Conservation (phyloP, 2,113 vertebrate genomes). For the Peromyscus maniculatus region DNA sequence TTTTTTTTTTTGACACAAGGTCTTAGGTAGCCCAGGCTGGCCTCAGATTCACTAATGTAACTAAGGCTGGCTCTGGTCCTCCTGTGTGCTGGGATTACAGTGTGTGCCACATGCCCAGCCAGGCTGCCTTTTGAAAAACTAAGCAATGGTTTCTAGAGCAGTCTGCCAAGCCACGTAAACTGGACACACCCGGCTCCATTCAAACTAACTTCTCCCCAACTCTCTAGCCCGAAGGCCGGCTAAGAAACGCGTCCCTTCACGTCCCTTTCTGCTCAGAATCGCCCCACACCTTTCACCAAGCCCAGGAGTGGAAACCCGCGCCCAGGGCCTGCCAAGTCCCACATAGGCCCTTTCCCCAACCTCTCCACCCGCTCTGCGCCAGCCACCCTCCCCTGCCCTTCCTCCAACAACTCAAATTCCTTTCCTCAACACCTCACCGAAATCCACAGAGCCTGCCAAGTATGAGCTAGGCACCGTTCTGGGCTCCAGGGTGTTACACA, state of each 20-base stretch:
- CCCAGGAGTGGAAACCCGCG: background rate
- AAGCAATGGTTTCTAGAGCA: background rate
- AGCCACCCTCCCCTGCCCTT: background rate
- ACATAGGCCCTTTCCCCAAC: background rate
- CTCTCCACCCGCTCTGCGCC: background rate
- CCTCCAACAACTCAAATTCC: background rate
- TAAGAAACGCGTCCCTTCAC: constrained; percentile 22
- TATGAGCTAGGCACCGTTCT: background rate
- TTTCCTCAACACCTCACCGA: constrained; percentile 14
- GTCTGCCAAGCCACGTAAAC: background rate
- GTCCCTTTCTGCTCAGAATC: background rate
- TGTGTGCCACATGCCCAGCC: no score
- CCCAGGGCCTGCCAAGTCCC: background rate
- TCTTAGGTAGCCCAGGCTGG: background rate
- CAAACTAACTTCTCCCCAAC: background rate
- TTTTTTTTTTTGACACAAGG: background rate
- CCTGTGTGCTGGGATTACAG: background rate
- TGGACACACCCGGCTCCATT: background rate
- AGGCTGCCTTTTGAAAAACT: background rate
- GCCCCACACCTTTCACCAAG: background rate
- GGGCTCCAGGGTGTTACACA: background rate
- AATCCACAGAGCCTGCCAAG: background rate
- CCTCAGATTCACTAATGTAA: background rate
- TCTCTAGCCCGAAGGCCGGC: background rate
- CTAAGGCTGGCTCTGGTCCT: background rate